Percentiles rank a stretch among this genome's conserved stretches.
Evolutionary conservation across 2,888 invertebrate species (phyloP).

Genomic region (Nasonovia ribisnigri): DNA sequence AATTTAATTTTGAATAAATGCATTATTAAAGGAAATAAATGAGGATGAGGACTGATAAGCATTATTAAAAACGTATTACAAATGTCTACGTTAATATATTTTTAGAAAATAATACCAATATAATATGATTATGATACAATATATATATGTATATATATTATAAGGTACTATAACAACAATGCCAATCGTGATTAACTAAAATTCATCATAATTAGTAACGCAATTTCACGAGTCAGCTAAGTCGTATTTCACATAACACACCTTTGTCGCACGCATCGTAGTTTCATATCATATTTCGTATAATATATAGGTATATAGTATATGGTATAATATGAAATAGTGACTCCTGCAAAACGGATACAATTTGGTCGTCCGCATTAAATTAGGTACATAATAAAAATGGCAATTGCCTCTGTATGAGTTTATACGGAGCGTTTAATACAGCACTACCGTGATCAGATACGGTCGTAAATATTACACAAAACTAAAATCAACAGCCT

Average conservation of each 20-base stretch:
- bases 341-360: background rate
- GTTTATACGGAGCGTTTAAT: slow-evolving; percentile 24
- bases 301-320: background rate
- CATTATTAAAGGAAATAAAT: background rate
- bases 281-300: background rate
- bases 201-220: background rate
- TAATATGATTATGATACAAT: background rate
- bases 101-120: background rate
- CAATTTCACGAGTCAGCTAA: background rate
- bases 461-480: slow-evolving; percentile 56
- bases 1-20: background rate
- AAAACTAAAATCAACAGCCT: slow-evolving; percentile 52
- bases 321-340: background rate
- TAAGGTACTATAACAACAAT: background rate
- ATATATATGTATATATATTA: background rate
- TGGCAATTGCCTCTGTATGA: slow-evolving; percentile 10
- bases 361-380: background rate
- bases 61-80: background rate
- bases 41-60: background rate
- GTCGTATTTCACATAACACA: background rate
- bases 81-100: background rate
- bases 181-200: background rate
- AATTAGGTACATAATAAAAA: slow-evolving; percentile 31
- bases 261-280: background rate
- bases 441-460: slow-evolving; percentile 19